phyloP scores from a whole-genome alignment of 2,888 invertebrate genomes.

The Harpagoxenus sublaevis region DNA sequence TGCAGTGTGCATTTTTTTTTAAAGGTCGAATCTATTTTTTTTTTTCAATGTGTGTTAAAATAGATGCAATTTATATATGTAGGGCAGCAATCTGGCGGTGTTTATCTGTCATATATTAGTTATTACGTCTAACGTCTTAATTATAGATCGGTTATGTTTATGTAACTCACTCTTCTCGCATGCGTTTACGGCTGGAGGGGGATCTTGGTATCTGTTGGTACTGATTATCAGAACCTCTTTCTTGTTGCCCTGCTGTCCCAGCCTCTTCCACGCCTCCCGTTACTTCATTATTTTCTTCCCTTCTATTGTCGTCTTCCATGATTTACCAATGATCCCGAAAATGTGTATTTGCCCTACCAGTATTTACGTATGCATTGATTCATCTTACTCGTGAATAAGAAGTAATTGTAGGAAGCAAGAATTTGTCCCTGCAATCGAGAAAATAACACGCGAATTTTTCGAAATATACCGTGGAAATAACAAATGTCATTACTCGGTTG shows the following conservation, averaged over 20 bases:
- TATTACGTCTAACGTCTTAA: constrained; percentile 3
- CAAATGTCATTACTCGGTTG: constrained; percentile 68
- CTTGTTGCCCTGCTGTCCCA: not conserved
- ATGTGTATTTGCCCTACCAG: not conserved
- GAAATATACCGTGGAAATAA: constrained; percentile 61
- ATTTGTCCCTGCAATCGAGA: constrained; percentile 51
- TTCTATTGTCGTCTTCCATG: constrained; percentile 58
- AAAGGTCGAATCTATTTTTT: not conserved
- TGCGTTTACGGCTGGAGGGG: constrained; percentile 21
- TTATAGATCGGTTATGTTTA: not conserved
- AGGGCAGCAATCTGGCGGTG: not conserved
- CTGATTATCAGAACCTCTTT: constrained; percentile 8
- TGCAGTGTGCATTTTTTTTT: not conserved
- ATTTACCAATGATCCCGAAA: constrained; percentile 4
- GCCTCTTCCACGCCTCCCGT: not conserved
- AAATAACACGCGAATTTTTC: constrained; percentile 47
- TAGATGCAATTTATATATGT: not conserved
- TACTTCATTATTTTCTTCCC: constrained; percentile 35
- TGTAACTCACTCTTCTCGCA: constrained; percentile 42
- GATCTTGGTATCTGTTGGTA: constrained; percentile 8
- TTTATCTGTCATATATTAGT: not conserved
- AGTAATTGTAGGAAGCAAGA: constrained; percentile 37
- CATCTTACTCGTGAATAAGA: constrained; percentile 50
- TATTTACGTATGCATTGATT: not conserved
- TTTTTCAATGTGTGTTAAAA: not conserved